Evolutionary conservation across 1,140 invertebrate genomes (phyloP).

Genomic region (Penaeus indicus): DNA sequence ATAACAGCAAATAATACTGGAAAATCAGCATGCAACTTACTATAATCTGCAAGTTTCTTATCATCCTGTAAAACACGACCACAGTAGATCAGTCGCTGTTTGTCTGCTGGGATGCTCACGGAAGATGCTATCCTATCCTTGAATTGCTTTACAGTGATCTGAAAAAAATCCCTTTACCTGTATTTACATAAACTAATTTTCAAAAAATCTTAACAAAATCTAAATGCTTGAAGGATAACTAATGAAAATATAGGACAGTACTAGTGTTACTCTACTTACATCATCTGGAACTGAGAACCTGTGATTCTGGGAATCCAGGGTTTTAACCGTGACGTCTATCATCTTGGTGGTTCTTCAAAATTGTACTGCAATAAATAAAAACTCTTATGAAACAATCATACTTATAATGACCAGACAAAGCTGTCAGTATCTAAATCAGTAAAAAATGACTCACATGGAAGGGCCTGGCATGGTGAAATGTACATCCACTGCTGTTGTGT

Average conservation of each 20-base stretch:
- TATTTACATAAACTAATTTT: not conserved
- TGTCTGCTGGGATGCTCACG: conserved; percentile 82
- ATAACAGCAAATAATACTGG: conserved; percentile 8
- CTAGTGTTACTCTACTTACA: conserved; percentile 76
- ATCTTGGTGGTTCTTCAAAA: conserved; percentile 72
- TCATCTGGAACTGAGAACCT: conserved; percentile 87
- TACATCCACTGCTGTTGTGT: no score
- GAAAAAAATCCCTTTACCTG: conserved; percentile 48
- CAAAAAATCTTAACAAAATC: not conserved
- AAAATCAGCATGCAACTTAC: conserved; percentile 83
- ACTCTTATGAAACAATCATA: not conserved
- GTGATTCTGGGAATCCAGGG: conserved; percentile 92
- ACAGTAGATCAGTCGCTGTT: conserved; percentile 92
- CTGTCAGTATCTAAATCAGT: no score
- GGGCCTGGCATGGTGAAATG: no score
- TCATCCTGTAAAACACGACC: conserved; percentile 92
- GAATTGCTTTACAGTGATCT: conserved; percentile 85
- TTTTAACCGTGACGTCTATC: conserved; percentile 91
- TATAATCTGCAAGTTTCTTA: conserved; percentile 77
- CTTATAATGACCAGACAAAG: not conserved
- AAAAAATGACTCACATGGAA: no score
- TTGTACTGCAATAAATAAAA: not conserved
- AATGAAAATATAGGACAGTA: not conserved
- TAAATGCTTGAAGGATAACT: conserved; percentile 53
- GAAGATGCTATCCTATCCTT: conserved; percentile 86